phyloP scores from a whole-genome alignment of 2,888 invertebrate species.

The Aspidiotus destructor region DNA sequence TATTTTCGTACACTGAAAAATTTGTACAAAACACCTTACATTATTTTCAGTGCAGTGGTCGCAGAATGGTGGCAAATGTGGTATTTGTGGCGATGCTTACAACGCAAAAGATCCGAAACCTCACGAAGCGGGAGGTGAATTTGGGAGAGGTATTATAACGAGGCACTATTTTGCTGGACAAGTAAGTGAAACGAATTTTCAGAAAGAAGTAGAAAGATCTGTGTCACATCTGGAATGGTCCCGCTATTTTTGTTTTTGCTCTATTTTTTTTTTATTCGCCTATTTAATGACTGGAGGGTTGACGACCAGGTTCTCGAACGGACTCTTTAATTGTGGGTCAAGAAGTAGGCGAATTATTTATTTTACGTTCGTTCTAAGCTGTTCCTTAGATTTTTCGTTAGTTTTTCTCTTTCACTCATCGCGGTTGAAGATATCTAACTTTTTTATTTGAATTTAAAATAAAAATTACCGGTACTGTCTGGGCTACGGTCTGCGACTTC shows the following conservation, averaged over 20 bases:
- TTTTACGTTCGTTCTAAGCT: too few relatives aligned
- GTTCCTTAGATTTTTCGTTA: too few relatives aligned
- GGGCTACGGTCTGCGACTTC: too few relatives aligned
- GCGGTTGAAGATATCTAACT: too few relatives aligned
- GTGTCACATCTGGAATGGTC: neutral
- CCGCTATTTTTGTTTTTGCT: neutral
- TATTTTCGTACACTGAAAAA: neutral
- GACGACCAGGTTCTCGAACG: too few relatives aligned
- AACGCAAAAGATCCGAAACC: constrained; percentile 62
- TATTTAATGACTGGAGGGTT: neutral
- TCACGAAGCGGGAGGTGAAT: constrained; percentile 80
- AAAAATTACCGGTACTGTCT: too few relatives aligned
- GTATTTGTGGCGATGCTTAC: constrained; percentile 80
- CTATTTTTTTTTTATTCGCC: neutral
- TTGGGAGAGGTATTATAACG: constrained; percentile 73
- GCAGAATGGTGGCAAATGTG: constrained; percentile 75
- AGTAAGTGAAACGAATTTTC: constrained; percentile 43
- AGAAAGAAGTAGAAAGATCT: neutral
- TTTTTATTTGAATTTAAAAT: too few relatives aligned
- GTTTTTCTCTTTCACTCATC: too few relatives aligned
- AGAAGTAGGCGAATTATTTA: too few relatives aligned
- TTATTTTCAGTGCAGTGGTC: constrained; percentile 67
- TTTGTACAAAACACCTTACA: constrained; percentile 28
- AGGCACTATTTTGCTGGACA: constrained; percentile 73
- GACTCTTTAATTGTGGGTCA: too few relatives aligned